Evolutionary conservation across 2,888 invertebrate genomes (phyloP).

Genomic region (Elgonia sp.): DNA sequence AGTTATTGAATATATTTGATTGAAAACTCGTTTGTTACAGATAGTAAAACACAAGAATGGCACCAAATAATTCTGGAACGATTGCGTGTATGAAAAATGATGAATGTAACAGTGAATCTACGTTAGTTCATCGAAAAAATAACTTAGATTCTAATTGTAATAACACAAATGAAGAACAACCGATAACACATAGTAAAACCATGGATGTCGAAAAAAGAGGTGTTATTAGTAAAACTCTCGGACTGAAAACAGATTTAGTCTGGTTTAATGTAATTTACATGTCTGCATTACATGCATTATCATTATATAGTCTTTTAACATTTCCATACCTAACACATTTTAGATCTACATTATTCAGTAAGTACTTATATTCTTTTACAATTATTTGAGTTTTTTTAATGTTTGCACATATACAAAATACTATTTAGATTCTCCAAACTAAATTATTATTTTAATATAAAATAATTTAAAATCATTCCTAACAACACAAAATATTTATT

Average conservation of each 20-base stretch:
- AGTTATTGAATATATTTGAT: too few species aligned
- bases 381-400: too few species aligned
- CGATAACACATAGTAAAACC: not conserved
- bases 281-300: constrained; percentile 1
- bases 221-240: constrained; percentile 5
- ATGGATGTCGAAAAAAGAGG: constrained; percentile 6
- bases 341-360: constrained; percentile 45
- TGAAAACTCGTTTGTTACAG: not conserved
- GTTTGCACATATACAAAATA: too few species aligned
- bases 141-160: not conserved
- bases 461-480: too few species aligned
- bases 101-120: not conserved
- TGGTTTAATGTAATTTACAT: constrained; percentile 19
- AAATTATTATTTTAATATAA: too few species aligned
- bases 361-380: not conserved
- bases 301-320: constrained; percentile 26
- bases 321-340: constrained; percentile 39
- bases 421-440: too few species aligned
- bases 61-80: not conserved
- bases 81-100: not conserved
- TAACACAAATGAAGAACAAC: not conserved
- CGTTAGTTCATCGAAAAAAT: not conserved
- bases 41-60: not conserved
- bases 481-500: too few species aligned
- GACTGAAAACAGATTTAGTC: constrained; percentile 25